phyloP scores from a whole-genome alignment of 2,113 vertebrate species.

The Phaethon lepturus region DNA sequence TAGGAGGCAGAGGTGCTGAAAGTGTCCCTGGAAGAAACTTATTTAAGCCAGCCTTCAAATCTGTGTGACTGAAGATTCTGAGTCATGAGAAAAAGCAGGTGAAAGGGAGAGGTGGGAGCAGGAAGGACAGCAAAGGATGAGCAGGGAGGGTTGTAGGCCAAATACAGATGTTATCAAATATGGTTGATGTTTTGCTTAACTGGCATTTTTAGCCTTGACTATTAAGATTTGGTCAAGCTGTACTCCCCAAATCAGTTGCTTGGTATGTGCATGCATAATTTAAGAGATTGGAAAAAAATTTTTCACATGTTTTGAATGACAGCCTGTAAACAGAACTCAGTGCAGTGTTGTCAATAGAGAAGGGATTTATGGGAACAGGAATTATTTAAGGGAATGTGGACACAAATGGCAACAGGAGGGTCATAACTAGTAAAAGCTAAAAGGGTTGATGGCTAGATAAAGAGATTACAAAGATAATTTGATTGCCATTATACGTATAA shows the following conservation, averaged over 20 bases:
- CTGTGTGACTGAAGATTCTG: background rate
- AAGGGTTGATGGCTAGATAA: background rate
- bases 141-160: background rate
- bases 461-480: background rate
- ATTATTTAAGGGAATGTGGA: background rate
- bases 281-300: background rate
- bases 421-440: background rate
- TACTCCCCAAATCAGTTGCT: background rate
- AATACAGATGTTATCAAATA: background rate
- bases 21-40: background rate
- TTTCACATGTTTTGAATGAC: background rate
- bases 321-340: background rate
- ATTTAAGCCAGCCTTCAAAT: background rate
- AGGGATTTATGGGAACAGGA: background rate
- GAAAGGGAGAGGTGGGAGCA: background rate
- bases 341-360: background rate
- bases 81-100: background rate
- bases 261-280: accelerated
- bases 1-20: background rate
- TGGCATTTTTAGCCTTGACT: background rate
- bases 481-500: background rate
- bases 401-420: background rate
- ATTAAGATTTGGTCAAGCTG: background rate
- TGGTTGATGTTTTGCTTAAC: background rate
- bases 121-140: background rate